These are phyloP conservation scores for Protobothrops mucrosquamatus DNA, from an alignment of 2,113 vertebrate genomes.

Conservation along the genomic window DNA sequence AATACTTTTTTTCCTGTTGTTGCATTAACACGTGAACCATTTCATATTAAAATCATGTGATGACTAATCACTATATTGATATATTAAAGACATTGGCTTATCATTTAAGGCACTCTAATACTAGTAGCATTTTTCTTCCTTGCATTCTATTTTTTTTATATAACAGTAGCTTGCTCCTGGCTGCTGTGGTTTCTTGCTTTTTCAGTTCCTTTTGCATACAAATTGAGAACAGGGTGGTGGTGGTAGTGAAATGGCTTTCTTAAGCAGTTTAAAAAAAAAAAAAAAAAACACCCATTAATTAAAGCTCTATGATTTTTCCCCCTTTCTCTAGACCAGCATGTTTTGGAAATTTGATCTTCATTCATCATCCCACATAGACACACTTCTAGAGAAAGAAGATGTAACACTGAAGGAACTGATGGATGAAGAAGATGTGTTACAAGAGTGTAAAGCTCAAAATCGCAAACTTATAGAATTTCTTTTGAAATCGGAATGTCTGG, in stretches of 20 bases:
- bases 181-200: neutral
- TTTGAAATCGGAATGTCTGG: conserved; percentile 92
- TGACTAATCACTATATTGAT: conserved; percentile 15
- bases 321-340: conserved; percentile 84
- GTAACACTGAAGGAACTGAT: conserved; percentile 94
- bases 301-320: conserved; percentile 7
- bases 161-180: conserved; percentile 8
- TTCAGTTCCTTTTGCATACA: neutral
- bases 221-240: neutral
- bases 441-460: conserved; percentile 98
- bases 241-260: neutral
- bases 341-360: conserved; percentile 99
- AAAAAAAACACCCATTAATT: neutral
- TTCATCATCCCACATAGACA: conserved; percentile 98
- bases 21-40: conserved; percentile 13
- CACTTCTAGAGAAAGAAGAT: conserved; percentile 96
- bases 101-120: conserved; percentile 21
- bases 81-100: conserved; percentile 31
- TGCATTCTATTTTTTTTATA: neutral
- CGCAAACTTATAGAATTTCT: conserved; percentile 97
- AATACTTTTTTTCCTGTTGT: neutral
- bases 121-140: neutral
- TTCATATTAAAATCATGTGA: neutral
- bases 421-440: conserved; percentile 98
- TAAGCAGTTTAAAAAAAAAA: neutral